Percentiles rank a stretch among this genome's conserved stretches.
These are phyloP conservation scores for Mycetomoellerius zeteki DNA, from an alignment of 1,140 invertebrate genomes.

Conservation along the genomic window DNA sequence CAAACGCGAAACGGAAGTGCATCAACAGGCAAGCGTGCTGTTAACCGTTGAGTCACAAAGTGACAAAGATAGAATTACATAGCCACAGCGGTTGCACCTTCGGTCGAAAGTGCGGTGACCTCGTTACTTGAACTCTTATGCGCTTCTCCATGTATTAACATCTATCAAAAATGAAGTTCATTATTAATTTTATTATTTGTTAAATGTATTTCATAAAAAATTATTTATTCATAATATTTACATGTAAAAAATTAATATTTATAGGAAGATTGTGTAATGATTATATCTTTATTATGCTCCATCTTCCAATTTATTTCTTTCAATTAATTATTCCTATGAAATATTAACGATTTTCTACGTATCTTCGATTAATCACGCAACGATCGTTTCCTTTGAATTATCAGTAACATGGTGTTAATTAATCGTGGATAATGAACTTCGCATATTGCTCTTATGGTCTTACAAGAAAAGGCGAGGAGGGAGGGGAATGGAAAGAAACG, in stretches of 20 bases:
- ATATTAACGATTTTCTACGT: background rate
- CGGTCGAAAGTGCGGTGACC: conserved; percentile 57
- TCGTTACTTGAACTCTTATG: conserved; percentile 8
- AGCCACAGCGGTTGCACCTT: conserved; percentile 32
- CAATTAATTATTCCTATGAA: background rate
- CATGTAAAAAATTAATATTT: background rate
- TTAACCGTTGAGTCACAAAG: conserved; percentile 69
- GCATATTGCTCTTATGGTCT: background rate
- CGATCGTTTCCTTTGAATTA: background rate
- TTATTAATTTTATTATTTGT: conserved; percentile 9
- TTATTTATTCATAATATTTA: no score
- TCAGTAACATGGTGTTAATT: background rate
- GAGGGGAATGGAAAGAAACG: background rate
- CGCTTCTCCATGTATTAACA: background rate
- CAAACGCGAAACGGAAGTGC: conserved; percentile 69
- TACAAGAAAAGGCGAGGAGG: background rate
- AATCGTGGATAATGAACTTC: background rate
- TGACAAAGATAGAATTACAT: conserved; percentile 63
- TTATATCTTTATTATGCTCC: background rate
- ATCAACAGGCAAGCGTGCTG: conserved; percentile 64
- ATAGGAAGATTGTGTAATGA: background rate
- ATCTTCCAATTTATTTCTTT: background rate
- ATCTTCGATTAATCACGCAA: background rate
- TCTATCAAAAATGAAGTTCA: background rate
- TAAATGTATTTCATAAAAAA: background rate